Base-by-base conservation (phyloP, 2,888 invertebrate species). In the Platycheirus rosarum region DNA sequence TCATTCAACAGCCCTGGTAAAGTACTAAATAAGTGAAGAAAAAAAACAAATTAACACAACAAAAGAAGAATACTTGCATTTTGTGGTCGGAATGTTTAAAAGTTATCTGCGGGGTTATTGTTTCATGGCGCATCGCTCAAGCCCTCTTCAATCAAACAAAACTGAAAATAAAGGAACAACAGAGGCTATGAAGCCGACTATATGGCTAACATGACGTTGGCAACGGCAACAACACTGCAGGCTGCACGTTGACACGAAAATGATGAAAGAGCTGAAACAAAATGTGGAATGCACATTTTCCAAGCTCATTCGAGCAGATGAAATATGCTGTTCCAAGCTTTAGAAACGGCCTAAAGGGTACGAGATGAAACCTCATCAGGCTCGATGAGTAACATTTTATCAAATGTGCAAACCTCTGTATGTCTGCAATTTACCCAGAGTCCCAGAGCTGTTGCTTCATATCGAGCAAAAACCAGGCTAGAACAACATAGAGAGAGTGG, bases 31-130 rank as follows among this genome's bases (percentile, higher is more conserved):
- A n/a, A n/a, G n/a, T 16, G 26, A 65, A 16, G 16, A 14, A 49
- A 51, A 16, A n/a, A n/a, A 29, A 66, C 51, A 69, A 37, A 16
- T n/a, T 35, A 18, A 18, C n/a, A 26, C 20, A 13, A n/a, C 16
- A 14, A 35, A 35, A 49, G 20, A 26, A 2, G 13, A 14, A 13
- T 7, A 16, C 26, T 8, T 14, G 35, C 46, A 51, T 18, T 46
- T 37, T 40, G 49, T 44, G 42, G 35, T 35, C 65, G 14, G 48
- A 55, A 55, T 63, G 26, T 48, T 60, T 29, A 46, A 53, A 29
- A 26, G 11, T 32, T 51, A 11, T 74, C 57, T 49, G 44, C 26
- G 60, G 13, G 77, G 46, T 62, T 73, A 66, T 73, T 78, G 66
- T 73, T n/a, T 66, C 53, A 62, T 40, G 46, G 44, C 11, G n/a